Evolutionary conservation across 2,113 vertebrate genomes (phyloP), one percentile per base, ranked within the genome.

Genomic region (Microtus richardsoni): DNA sequence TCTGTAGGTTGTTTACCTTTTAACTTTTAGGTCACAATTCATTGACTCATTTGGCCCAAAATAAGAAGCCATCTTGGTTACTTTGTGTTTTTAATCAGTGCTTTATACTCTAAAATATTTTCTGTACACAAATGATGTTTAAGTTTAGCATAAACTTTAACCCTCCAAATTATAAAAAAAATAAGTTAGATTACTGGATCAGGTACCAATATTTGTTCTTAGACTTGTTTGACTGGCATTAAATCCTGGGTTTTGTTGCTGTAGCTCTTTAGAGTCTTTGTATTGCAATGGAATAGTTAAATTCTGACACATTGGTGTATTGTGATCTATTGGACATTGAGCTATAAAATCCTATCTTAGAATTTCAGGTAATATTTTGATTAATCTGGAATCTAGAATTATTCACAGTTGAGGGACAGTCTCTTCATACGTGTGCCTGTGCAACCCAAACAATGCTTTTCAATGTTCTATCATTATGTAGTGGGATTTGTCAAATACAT

Each of bases 21-120:
- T 73, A 13, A 78, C 52, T 79, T 95, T 93, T 83, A 88, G 33
- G 86, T 91, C 17, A 92, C 9, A 94, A 54, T 94, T 84, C 60
- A 78, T 96, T 95, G 11, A 52, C n/a, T 91, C 33, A 49, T 52
- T 86, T 91, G 83, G 28, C 58, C 70, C 87, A 87, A 93, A 94
- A 82, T 94, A 89, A 97, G 47, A 85, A 95, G 95, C 62, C 64
- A 89, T 85, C 49, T 44, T 80, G 26, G 85, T 91, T 90, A 88
- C 79, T 70, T 82, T 96, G 26, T 95, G 60, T 95, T 83, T 26
- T 78, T n/a, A 74, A 74, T 95, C 73, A 91, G 62, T 83, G 47
- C 52, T 95, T 92, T 94, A 94, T 80, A 93, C 77, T 95, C 9
- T 39, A 60, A 22, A 88, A 62, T 28, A 47, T 26, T 84, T 84